Conservation (phyloP, 2,113 vertebrate species). For the Zootoca vivipara region DNA sequence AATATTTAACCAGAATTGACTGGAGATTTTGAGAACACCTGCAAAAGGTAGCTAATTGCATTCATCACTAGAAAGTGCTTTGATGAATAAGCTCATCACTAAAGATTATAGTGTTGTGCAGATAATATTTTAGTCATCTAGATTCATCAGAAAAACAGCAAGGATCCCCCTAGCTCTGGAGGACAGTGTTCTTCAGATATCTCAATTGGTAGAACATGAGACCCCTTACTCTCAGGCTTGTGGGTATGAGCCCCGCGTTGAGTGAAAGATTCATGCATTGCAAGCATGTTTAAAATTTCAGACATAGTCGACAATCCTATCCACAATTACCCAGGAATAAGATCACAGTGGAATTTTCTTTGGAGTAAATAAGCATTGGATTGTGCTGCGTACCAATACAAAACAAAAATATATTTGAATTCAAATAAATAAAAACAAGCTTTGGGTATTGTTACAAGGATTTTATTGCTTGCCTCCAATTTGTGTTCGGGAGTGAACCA, state of each 20-base stretch:
- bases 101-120: not conserved
- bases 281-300: not conserved
- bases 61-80: constrained; percentile 27
- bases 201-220: too few relatives aligned
- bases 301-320: not conserved
- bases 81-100: constrained; percentile 7
- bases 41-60: constrained; percentile 4
- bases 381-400: not conserved
- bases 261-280: too few relatives aligned
- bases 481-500: too few relatives aligned
- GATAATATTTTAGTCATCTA: not conserved
- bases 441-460: too few relatives aligned
- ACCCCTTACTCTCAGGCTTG: too few relatives aligned
- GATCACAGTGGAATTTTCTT: not conserved
- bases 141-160: not conserved
- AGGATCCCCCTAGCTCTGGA: not conserved
- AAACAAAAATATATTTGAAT: not conserved
- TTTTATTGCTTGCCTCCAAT: too few relatives aligned
- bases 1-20: constrained; percentile 46
- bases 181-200: not conserved
- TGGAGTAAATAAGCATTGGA: not conserved
- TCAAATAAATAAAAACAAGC: not conserved
- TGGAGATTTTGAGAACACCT: constrained; percentile 39
- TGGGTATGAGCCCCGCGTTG: too few relatives aligned
- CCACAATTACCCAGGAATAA: not conserved